Base-by-base conservation (phyloP, 2,797 vertebrate species). In the Acipenser oxyrinchus region DNA sequence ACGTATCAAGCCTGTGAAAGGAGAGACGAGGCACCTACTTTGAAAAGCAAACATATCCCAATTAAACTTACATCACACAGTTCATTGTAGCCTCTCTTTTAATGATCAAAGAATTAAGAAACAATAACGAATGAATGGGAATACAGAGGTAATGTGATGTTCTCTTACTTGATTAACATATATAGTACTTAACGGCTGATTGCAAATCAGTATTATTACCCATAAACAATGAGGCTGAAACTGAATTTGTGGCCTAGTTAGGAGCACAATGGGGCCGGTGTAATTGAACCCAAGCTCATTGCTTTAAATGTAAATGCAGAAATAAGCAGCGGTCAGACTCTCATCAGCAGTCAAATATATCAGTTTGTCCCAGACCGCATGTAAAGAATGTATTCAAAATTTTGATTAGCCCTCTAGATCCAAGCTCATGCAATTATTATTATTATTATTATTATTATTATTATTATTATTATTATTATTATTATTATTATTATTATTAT, bases 361-460 rank as follows among this genome's bases (percentile, higher is more conserved):
- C 49, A 8, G 10, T 11, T 6, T 8, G 13, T 53, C 13, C 15
- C 50, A 64, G 49, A 6, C 6, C 50, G 15, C 51, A 51, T 51
- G 49, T 64, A 50, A 51, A 64, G 50, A 64, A 64, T 51, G 50
- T 64, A 64, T 64, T 64, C 49, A 13, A 51, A 64, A 64, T n/a
- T 3, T 49, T n/a, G 49, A 49, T 64, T 13, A 64, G 12, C 11
- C 37, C 49, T 64, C 62, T 64, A 18, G 18, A 18, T 18, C 18
- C 18, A 18, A 18, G 18, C 18, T 18, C 18, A 18, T 18, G 18
- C 18, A 18, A 1, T 18, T 37, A 37, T 37, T 37, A 37, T 37
- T 37, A 37, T 37, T 37, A 37, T 37, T 37, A 37, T 37, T 37
- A 37, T 37, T 37, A 37, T 37, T 37, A 37, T 37, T 37, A 37